These are phyloP conservation scores for Poicephalus gulielmi DNA, from an alignment of 2,113 vertebrate genomes.

Conservation along the genomic window DNA sequence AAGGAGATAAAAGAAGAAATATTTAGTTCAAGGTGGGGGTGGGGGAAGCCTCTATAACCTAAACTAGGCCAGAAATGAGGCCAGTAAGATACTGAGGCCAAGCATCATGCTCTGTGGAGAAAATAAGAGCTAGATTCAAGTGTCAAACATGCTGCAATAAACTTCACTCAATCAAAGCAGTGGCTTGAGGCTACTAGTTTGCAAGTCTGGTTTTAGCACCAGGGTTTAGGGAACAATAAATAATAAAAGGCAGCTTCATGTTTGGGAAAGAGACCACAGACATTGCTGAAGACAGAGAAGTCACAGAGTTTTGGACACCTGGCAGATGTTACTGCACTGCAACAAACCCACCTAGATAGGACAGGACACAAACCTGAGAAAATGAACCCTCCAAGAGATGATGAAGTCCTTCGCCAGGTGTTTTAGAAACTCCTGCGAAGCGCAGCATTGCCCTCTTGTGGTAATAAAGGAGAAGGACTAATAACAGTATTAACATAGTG, in stretches of 20 bases:
- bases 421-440: background rate
- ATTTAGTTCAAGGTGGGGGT: background rate
- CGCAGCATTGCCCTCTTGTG: slow-evolving; percentile 16
- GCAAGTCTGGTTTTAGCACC: background rate
- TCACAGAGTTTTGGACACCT: background rate
- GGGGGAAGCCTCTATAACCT: background rate
- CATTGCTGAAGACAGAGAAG: background rate
- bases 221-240: background rate
- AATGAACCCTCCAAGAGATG: background rate
- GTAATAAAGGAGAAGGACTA: background rate
- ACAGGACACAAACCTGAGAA: background rate
- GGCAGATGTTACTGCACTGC: background rate
- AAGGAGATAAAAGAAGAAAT: background rate
- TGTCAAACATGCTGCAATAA: background rate
- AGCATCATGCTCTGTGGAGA: background rate
- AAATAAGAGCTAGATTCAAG: background rate
- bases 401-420: background rate
- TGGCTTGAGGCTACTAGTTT: background rate
- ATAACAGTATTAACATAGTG: background rate
- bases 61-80: background rate
- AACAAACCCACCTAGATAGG: background rate
- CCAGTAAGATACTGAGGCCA: background rate
- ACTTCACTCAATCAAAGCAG: background rate
- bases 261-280: background rate
- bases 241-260: background rate